Evolutionary conservation across 64 coral and sea anemone species (phyloP).

Genomic region (Acropora tenuis): DNA sequence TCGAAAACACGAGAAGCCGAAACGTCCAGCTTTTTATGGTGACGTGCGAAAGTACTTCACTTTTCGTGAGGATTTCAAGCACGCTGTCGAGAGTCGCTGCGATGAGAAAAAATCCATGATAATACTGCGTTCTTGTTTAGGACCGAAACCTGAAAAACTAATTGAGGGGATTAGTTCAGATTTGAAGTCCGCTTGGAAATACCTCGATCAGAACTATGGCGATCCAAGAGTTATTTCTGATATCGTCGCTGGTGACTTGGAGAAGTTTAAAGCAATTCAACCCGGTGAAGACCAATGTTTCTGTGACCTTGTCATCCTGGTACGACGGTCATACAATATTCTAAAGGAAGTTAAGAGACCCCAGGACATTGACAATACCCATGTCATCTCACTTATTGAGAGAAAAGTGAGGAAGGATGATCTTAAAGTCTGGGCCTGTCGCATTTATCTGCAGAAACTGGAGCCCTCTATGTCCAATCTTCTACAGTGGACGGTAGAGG

Average conservation of each 20-base stretch:
- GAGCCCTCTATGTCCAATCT: slow-evolving; percentile 50
- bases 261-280: slow-evolving; percentile 53
- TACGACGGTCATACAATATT: slow-evolving; percentile 70
- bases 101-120: slow-evolving; percentile 60
- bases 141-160: slow-evolving; percentile 48
- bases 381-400: too few relatives aligned
- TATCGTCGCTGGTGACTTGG: slow-evolving; percentile 63
- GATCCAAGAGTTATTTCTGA: slow-evolving; percentile 77
- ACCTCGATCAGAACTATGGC: slow-evolving; percentile 70
- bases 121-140: slow-evolving; percentile 66
- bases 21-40: slow-evolving; percentile 43
- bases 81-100: slow-evolving; percentile 65
- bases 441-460: slow-evolving; percentile 48
- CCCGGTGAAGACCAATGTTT: slow-evolving; percentile 66
- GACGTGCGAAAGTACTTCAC: slow-evolving; percentile 74
- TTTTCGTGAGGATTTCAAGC: slow-evolving; percentile 65
- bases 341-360: slow-evolving; percentile 66
- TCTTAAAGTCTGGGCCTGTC: slow-evolving; percentile 6
- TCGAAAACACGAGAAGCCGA: slow-evolving; percentile 71
- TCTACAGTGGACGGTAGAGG: slow-evolving; percentile 64
- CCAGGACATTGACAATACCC: slow-evolving; percentile 61
- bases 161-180: slow-evolving; percentile 73
- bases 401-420: too few relatives aligned
- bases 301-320: slow-evolving; percentile 75
- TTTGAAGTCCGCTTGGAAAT: slow-evolving; percentile 62